Evolutionary conservation across 1,140 invertebrate species (phyloP), one percentile per base, ranked within the genome.

Genomic region (Cotesia chilonis): DNA sequence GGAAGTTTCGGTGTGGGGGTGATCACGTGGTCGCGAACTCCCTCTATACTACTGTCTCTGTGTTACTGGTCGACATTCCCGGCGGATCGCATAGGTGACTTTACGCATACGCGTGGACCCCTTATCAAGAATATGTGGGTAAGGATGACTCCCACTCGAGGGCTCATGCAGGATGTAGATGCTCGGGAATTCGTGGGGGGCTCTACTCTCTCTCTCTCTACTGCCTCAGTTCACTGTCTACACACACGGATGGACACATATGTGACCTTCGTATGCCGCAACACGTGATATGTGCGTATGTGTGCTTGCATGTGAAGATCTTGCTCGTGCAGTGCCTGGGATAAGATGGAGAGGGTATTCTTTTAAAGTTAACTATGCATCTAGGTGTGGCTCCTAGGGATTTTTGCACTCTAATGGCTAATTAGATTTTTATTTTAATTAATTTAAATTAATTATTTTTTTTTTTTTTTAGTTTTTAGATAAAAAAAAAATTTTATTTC

Each of bases 131-230:
- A 10, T 47, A 10, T 47, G 41, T 47, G 41, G 41, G 10, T 47
- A 10, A 9, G 41, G 41, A 47, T 9, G 41, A 28, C 17, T 61
- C 28, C 59, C 59, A 61, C 59, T 61, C 28, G 7, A 7, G 14
- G 35, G 20, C 20, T 70, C 70, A 71, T 71, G 70, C 57, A 71
- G 63, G 65, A 71, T 71, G 70, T 65, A 71, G 63, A 71, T 71
- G 70, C 57, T 52, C 35, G 51, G 51, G 63, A 65, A 65, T 65
- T 20, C 47, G 28, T 7, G 37, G 37, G 63, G n/a, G 52, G 65
- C 51, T 63, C 35, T n/a, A 6, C 28, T 28, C 28, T 28, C 28
- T 28, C 28, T 28, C 20, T 28, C 28, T 28, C 28, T 28, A 28
- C 28, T 28, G 28, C 28, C 1, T 28, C 28, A 28, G 28, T 47